Percentiles rank a stretch among this genome's conserved stretches.
These are phyloP conservation scores for Celastrina argiolus DNA, from an alignment of 2,888 invertebrate genomes.

Conservation along the genomic window DNA sequence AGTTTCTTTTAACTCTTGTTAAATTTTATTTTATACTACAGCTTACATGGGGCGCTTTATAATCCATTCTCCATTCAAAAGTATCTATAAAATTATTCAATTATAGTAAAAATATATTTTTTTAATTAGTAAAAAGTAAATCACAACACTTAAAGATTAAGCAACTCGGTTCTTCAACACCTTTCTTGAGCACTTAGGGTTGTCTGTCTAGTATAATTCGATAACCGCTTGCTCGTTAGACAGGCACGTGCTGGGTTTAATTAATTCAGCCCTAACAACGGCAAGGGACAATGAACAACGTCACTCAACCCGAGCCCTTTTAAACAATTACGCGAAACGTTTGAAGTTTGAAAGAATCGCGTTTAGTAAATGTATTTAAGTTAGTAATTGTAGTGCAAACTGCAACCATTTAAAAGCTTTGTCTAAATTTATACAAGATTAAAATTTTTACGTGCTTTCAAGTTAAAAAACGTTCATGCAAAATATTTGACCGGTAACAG, in stretches of 20 bases:
- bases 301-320: slow-evolving; percentile 12
- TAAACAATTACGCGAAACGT: slow-evolving; percentile 13
- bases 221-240: neutral
- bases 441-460: no score
- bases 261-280: slow-evolving; percentile 14
- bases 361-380: neutral
- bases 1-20: no score
- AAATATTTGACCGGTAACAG: no score
- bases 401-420: no score
- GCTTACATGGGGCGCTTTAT: no score
- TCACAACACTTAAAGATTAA: neutral
- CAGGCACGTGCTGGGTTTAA: slow-evolving; percentile 12
- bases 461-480: no score
- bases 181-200: neutral
- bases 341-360: slow-evolving; percentile 10
- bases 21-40: no score
- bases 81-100: no score
- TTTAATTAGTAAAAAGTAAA: no score
- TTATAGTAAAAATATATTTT: no score
- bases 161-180: neutral
- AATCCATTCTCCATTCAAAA: no score
- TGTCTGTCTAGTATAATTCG: neutral
- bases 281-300: slow-evolving; percentile 17
- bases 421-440: no score
- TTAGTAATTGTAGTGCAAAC: neutral